Conservation (phyloP, 2,113 vertebrate species). For the Rhegmatorhina hoffmannsi region DNA sequence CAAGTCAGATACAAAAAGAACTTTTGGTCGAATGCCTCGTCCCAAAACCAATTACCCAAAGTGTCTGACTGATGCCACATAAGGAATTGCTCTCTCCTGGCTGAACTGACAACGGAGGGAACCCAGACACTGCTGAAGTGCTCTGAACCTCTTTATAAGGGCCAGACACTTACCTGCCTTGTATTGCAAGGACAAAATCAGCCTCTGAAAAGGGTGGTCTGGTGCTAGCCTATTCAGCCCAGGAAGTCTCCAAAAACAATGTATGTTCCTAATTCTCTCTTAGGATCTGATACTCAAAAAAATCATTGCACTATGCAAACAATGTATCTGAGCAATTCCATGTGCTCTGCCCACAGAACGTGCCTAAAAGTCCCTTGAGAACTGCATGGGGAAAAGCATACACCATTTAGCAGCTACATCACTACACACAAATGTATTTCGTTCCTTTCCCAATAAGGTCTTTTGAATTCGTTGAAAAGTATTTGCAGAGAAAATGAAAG, state of each 20-base stretch:
- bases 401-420: slow-evolving; percentile 17
- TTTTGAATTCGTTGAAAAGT: slow-evolving; percentile 60
- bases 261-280: neutral
- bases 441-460: slow-evolving; percentile 33
- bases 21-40: neutral
- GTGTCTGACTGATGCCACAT: neutral
- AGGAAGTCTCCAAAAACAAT: neutral
- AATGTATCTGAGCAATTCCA: slow-evolving; percentile 24
- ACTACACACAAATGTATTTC: slow-evolving; percentile 34
- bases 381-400: neutral
- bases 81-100: neutral
- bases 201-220: neutral
- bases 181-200: neutral
- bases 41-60: neutral
- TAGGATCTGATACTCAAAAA: neutral
- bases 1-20: neutral
- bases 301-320: neutral
- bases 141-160: neutral
- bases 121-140: neutral
- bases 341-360: slow-evolving; percentile 17
- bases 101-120: neutral
- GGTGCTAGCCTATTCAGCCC: neutral
- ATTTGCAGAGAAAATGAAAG: slow-evolving; percentile 65
- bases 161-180: neutral
- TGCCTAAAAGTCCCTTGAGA: slow-evolving; percentile 24